Evolutionary conservation across 2,113 vertebrate genomes (phyloP), one percentile per base, ranked within the genome.

Genomic region (Epinephelus cyanopodus): DNA sequence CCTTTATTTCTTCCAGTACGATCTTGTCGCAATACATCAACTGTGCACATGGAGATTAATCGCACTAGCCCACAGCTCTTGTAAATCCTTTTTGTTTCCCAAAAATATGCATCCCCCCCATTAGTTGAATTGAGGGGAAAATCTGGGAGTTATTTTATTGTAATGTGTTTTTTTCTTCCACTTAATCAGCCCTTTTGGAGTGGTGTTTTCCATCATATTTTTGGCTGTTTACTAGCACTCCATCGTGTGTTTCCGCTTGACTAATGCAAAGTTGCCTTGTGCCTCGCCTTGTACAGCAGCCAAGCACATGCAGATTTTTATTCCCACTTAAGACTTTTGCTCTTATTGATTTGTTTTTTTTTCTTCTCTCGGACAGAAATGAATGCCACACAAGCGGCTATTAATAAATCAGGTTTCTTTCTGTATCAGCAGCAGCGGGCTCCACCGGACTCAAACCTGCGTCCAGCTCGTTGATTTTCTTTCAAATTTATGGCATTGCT

Each of bases 71-170:
- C 70, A 82, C 64, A 86, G 57, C 79, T 87, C 78, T 88, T 82
- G 6, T 50, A 85, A 87, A 83, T 86, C 74, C 68, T 60, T 86
- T 88, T 65, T 87, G 56, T 81, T 87, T 84, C 69, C 74, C 67
- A 68, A 87, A 85, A 76, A 64, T 66, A 77, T 77, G 58, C 6
- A 1, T 73, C 18, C 25, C 27, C 47, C 23, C 68, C 37, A 84
- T 86, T 79, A 70, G 76, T 69, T 29, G 67, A 81, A 81, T 66
- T 66, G 60, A 56, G 29, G 54, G 71, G 42, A 85, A 37, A 87
- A 87, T 86, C 91, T 95, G 89, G 83, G 77, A 90, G 77, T 91
- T 84, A 86, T 92, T 93, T 93, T 80, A 85, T 84, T 79, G 79
- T 69, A 89, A 88, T 85, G 42, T 78, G 52, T 71, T 79, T 77